These are phyloP conservation scores for Lates calcarifer DNA, from an alignment of 2,113 vertebrate genomes.

Conservation along the genomic window DNA sequence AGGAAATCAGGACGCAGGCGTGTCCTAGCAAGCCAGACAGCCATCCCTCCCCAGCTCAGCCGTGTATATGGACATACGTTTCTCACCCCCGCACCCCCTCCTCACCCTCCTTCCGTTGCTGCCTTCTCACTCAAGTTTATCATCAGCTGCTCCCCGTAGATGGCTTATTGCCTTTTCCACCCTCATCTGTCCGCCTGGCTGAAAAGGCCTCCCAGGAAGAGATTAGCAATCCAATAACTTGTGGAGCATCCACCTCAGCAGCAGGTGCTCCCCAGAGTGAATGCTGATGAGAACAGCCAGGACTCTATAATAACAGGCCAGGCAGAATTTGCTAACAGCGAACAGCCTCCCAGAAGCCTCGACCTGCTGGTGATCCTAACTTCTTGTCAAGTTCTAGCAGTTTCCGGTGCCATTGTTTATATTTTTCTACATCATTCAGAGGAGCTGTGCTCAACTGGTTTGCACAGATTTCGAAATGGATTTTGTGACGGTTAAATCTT, in stretches of 20 bases:
- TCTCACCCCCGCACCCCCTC: neutral
- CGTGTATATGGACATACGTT: constrained; percentile 31
- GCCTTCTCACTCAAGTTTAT: constrained; percentile 67
- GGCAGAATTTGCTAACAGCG: constrained; percentile 48
- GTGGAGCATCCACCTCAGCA: constrained; percentile 73
- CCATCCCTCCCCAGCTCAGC: constrained; percentile 16
- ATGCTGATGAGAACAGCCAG: constrained; percentile 76
- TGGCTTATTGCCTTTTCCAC: constrained; percentile 78
- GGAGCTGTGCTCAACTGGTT: neutral
- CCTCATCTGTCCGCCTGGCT: constrained; percentile 68
- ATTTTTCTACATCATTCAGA: neutral
- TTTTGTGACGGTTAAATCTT: neutral
- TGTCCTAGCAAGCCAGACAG: constrained; percentile 45
- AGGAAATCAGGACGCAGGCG: constrained; percentile 58
- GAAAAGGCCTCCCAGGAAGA: constrained; percentile 82
- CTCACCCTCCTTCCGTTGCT: constrained; percentile 6
- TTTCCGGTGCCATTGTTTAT: neutral
- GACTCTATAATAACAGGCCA: constrained; percentile 62
- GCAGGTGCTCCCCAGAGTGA: constrained; percentile 73
- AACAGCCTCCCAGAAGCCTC: constrained; percentile 21
- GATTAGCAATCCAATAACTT: constrained; percentile 83
- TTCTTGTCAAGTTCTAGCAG: constrained; percentile 23
- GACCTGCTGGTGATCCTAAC: constrained; percentile 10
- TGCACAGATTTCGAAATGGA: neutral
- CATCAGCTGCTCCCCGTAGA: constrained; percentile 68